Evolutionary conservation across 2,888 invertebrate genomes (phyloP).

Genomic region (Latrodectus hesperus): DNA sequence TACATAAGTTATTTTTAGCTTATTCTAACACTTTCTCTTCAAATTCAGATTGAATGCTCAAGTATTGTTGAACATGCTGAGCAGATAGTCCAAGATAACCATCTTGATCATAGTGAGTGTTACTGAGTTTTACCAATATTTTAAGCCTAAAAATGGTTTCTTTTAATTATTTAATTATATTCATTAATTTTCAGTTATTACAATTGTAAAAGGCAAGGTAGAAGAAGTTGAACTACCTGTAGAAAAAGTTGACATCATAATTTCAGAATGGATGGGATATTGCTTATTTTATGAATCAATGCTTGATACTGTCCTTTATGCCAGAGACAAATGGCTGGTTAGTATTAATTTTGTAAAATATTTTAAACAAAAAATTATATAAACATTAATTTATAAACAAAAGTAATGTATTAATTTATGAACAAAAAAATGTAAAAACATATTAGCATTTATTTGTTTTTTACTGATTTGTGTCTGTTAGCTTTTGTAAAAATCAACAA

Average conservation of each 20-base stretch:
- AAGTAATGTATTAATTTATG: too few species aligned
- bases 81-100: constrained; percentile 87
- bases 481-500: too few species aligned
- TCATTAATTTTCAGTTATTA: constrained; percentile 57
- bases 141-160: neutral
- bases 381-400: too few species aligned
- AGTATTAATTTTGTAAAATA: constrained; percentile 31
- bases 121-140: constrained; percentile 85
- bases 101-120: constrained; percentile 79
- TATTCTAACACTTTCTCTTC: neutral
- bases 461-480: too few species aligned
- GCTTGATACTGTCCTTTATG: constrained; percentile 98
- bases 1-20: too few species aligned
- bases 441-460: too few species aligned
- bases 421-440: too few species aligned
- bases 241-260: constrained; percentile 92
- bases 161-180: neutral
- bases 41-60: constrained; percentile 89
- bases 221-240: constrained; percentile 93
- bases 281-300: constrained; percentile 99
- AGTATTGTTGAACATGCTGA: constrained; percentile 98
- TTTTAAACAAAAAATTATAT: neutral
- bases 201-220: constrained; percentile 78
- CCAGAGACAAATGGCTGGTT: constrained; percentile 86
- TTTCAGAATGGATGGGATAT: constrained; percentile 88